These are phyloP conservation scores for Oncorhynchus kisutch DNA, from an alignment of 2,113 vertebrate species.

Conservation along the genomic window DNA sequence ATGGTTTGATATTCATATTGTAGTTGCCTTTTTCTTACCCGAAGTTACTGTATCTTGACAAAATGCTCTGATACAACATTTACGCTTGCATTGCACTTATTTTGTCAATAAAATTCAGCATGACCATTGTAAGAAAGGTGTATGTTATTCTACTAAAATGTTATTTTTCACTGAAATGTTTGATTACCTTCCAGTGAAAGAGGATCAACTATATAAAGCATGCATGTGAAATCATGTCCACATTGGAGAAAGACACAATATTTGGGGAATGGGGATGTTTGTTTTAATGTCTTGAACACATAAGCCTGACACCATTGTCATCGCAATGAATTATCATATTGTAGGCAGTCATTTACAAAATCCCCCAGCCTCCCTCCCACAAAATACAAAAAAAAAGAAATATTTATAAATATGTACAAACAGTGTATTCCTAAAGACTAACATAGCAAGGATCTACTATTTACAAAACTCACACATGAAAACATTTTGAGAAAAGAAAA, in stretches of 20 bases:
- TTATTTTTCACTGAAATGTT: no score
- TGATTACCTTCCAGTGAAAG: no score
- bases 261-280: no score
- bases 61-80: background rate
- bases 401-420: constrained; percentile 66
- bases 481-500: no score
- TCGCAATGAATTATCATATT: constrained; percentile 3
- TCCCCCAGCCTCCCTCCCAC: background rate
- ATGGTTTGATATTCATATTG: no score
- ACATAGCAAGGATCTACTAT: constrained; percentile 28
- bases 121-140: background rate
- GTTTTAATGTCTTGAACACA: constrained; percentile 2
- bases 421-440: constrained; percentile 25
- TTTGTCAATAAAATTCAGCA: background rate
- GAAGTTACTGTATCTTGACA: background rate
- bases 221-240: background rate
- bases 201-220: no score
- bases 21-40: background rate
- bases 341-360: constrained; percentile 29
- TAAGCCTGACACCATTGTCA: constrained; percentile 12
- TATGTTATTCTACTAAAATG: background rate
- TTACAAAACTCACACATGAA: constrained; percentile 45
- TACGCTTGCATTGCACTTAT: background rate
- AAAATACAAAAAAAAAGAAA: constrained; percentile 36
- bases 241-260: no score